Percentiles rank a stretch among this genome's conserved stretches.
phyloP scores from a whole-genome alignment of 2,113 vertebrate genomes.

The Dasyprocta punctata region DNA sequence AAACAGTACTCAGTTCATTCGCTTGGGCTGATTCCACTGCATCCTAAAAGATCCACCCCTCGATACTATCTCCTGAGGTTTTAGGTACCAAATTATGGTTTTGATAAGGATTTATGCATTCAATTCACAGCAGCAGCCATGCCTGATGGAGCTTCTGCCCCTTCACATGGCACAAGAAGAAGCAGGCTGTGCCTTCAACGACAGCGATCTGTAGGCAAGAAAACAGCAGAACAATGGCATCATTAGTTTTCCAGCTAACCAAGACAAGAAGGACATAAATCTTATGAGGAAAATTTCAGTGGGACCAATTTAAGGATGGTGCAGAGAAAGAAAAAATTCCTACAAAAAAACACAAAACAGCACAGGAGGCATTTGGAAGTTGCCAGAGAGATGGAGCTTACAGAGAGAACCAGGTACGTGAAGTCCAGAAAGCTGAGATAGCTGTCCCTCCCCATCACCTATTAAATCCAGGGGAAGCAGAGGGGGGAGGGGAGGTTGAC shows the following conservation, averaged over 20 bases:
- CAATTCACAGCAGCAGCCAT: neutral
- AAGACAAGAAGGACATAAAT: neutral
- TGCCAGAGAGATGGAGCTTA: too few relatives aligned
- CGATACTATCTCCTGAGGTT: neutral
- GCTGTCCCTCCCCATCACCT: too few relatives aligned
- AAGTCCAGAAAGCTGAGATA: too few relatives aligned
- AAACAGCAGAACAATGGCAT: neutral
- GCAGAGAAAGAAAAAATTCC: too few relatives aligned
- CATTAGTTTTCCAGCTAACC: neutral
- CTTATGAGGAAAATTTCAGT: neutral
- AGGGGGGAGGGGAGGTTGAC: too few relatives aligned
- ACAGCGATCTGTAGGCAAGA: neutral
- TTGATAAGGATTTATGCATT: neutral
- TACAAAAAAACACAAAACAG: too few relatives aligned
- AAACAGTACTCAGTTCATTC: neutral
- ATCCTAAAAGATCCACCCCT: neutral
- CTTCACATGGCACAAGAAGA: neutral
- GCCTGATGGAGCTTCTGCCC: neutral
- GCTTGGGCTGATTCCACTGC: neutral
- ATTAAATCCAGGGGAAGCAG: too few relatives aligned
- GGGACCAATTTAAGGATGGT: too few relatives aligned
- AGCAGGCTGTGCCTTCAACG: neutral
- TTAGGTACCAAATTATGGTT: neutral
- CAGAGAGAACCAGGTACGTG: too few relatives aligned
- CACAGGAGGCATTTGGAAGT: too few relatives aligned